Percentiles rank a stretch among this genome's conserved stretches.
Conservation (phyloP, 2,888 invertebrate species). For the Eilema sororculum region DNA sequence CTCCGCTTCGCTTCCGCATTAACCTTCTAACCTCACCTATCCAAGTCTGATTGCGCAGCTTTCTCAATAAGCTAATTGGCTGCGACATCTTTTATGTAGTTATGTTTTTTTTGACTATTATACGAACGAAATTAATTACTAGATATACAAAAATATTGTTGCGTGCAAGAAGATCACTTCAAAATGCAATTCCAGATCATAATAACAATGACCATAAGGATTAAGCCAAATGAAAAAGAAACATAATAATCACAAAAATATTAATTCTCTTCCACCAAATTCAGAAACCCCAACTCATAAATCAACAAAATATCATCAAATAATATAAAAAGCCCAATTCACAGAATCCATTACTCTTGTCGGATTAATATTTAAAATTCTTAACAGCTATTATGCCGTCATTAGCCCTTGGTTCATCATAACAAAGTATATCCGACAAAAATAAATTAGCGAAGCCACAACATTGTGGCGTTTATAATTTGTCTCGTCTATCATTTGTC, state of each 20-base stretch:
- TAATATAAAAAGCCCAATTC: conserved; percentile 18
- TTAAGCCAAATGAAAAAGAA: neutral
- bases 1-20: too few species aligned
- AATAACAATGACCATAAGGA: neutral
- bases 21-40: too few species aligned
- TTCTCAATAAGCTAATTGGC: too few species aligned
- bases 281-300: conserved; percentile 1
- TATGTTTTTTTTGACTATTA: too few species aligned
- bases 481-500: conserved; percentile 76
- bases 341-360: conserved; percentile 15
- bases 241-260: conserved; percentile 6
- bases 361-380: conserved; percentile 33
- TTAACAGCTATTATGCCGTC: conserved; percentile 29
- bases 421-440: conserved; percentile 39
- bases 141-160: too few species aligned
- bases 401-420: conserved; percentile 33
- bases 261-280: neutral
- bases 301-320: conserved; percentile 12
- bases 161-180: too few species aligned
- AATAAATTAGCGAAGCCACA: conserved; percentile 58
- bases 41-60: too few species aligned
- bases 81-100: too few species aligned
- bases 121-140: too few species aligned
- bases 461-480: conserved; percentile 69
- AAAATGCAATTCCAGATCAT: neutral